Evolutionary conservation across 1,140 invertebrate genomes (phyloP).

Genomic region (Pogonomyrmex barbatus): DNA sequence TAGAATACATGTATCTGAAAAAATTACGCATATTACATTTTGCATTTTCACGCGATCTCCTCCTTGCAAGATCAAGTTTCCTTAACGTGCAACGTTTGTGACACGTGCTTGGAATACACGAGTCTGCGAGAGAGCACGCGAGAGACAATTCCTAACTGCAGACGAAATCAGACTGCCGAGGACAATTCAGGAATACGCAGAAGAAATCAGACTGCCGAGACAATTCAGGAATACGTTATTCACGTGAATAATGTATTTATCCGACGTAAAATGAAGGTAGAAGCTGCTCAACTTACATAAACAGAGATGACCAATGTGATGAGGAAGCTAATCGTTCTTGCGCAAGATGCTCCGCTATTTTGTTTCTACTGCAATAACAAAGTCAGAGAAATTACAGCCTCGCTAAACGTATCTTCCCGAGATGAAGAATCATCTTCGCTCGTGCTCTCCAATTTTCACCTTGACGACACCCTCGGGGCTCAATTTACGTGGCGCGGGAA

Average conservation of each 20-base stretch:
- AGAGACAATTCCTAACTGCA: background rate
- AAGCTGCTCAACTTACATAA: slow-evolving; percentile 11
- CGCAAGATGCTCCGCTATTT: slow-evolving; percentile 26
- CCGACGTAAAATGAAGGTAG: background rate
- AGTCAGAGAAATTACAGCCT: slow-evolving; percentile 57
- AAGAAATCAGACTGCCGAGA: slow-evolving; percentile 7
- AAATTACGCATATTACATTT: slow-evolving; percentile 36
- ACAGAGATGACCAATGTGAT: slow-evolving; percentile 28
- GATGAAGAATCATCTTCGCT: slow-evolving; percentile 68
- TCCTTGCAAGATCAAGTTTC: slow-evolving; percentile 30
- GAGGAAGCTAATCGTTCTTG: slow-evolving; percentile 62
- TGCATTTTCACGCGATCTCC: slow-evolving; percentile 3
- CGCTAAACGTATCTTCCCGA: slow-evolving; percentile 63
- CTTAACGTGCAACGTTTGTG: slow-evolving; percentile 24
- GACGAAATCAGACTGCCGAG: slow-evolving; percentile 18
- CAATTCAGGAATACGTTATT: slow-evolving; percentile 32
- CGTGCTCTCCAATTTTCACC: slow-evolving; percentile 72
- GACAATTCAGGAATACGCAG: slow-evolving; percentile 25
- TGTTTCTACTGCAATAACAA: slow-evolving; percentile 67
- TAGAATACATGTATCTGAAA: background rate
- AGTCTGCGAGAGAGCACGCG: background rate
- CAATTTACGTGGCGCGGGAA: slow-evolving; percentile 70
- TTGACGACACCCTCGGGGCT: slow-evolving; percentile 69
- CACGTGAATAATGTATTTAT: slow-evolving; percentile 4
- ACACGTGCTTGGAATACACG: slow-evolving; percentile 42